Percentiles rank a stretch among this genome's conserved stretches.
Evolutionary conservation across 2,888 invertebrate genomes (phyloP).

Genomic region (Sinentomon sp.): DNA sequence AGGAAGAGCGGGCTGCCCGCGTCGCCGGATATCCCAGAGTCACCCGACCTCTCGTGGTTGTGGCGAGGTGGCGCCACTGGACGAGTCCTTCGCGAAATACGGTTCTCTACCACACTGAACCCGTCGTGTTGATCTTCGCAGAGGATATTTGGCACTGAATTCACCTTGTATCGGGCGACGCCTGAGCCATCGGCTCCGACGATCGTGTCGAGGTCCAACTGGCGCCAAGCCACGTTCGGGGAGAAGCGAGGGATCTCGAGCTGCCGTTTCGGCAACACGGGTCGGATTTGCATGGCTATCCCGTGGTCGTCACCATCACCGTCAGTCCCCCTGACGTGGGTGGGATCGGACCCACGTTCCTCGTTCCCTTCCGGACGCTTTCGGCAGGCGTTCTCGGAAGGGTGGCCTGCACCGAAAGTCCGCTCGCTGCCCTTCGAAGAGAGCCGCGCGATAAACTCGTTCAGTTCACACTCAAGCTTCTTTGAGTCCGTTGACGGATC

Average conservation of each 20-base stretch:
- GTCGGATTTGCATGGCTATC: conserved; percentile 41
- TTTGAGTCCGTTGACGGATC: no score
- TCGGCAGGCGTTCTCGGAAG: no score
- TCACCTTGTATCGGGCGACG: no score
- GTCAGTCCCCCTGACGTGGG: no score
- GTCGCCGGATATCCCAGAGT: conserved; percentile 58
- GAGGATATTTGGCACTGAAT: not conserved
- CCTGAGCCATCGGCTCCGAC: conserved; percentile 22
- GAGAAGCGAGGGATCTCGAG: conserved; percentile 50
- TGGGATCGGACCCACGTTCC: no score
- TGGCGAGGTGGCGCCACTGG: conserved; percentile 20
- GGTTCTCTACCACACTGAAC: conserved; percentile 17
- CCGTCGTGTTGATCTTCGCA: conserved; percentile 11
- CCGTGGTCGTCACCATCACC: no score
- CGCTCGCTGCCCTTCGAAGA: no score
- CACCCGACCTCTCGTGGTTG: conserved; percentile 40
- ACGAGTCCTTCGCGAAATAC: conserved; percentile 18
- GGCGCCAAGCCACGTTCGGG: conserved; percentile 54
- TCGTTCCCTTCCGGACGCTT: no score
- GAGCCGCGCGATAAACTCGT: no score
- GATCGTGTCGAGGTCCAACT: conserved; percentile 28
- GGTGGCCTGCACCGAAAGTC: no score
- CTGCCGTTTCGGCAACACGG: conserved; percentile 49
- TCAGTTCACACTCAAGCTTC: no score
- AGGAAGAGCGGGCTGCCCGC: conserved; percentile 26